These are phyloP conservation scores for Uropetala carovei DNA, from an alignment of 2,888 invertebrate genomes.

Conservation along the genomic window DNA sequence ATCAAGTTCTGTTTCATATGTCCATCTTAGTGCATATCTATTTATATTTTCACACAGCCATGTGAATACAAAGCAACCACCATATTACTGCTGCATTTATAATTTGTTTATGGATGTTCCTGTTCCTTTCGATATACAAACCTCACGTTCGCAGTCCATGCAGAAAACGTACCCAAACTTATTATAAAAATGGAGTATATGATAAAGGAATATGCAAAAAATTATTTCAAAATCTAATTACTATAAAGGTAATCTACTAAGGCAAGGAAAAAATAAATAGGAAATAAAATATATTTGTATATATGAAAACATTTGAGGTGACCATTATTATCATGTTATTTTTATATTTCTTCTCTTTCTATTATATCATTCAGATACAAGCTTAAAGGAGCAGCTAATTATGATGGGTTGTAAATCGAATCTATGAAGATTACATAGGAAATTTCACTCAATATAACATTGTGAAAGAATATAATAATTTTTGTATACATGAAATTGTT, in stretches of 20 bases:
- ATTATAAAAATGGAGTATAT: background rate
- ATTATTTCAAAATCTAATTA: constrained; percentile 6
- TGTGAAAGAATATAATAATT: background rate
- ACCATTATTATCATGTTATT: background rate
- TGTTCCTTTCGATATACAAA: constrained; percentile 24
- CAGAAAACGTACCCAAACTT: constrained; percentile 51
- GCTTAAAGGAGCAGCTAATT: no score
- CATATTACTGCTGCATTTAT: background rate
- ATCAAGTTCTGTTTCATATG: no score
- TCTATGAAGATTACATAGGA: background rate
- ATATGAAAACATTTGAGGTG: constrained; percentile 18
- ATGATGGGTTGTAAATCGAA: background rate
- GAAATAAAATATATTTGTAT: background rate
- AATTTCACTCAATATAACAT: background rate
- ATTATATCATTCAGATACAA: no score
- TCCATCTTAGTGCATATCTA: background rate
- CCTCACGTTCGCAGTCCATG: constrained; percentile 27
- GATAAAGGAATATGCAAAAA: background rate
- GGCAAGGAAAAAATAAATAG: background rate
- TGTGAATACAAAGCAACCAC: no score
- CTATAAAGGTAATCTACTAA: background rate
- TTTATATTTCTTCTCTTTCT: no score
- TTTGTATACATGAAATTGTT: background rate
- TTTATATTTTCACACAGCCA: background rate
- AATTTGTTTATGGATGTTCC: no score